Evolutionary conservation across 2,113 vertebrate genomes (phyloP).

Genomic region (Tragelaphus strepsiceros): DNA sequence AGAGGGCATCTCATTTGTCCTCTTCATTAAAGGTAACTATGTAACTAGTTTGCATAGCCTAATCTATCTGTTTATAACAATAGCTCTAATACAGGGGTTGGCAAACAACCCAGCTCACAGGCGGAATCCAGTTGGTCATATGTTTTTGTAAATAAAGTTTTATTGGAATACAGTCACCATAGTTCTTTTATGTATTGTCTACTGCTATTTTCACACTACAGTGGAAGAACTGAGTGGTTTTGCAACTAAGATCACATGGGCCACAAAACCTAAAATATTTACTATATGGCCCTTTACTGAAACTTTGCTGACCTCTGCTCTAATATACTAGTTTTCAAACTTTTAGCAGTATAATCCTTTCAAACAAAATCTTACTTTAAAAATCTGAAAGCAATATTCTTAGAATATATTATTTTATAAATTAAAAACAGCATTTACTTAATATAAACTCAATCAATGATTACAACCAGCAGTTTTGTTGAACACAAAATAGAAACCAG

Average conservation of each 20-base stretch:
- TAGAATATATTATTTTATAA: not conserved
- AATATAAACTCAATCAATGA: not conserved
- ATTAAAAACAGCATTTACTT: not conserved
- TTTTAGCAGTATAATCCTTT: not conserved
- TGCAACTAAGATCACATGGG: not conserved
- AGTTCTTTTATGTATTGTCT: not conserved
- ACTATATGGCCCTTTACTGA: not conserved
- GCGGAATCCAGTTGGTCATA: not conserved
- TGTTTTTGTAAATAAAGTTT: conserved; percentile 12
- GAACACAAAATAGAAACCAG: not conserved
- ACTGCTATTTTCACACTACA: not conserved
- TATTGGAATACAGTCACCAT: not conserved
- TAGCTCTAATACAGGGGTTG: not conserved
- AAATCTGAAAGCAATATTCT: not conserved
- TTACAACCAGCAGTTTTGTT: not conserved
- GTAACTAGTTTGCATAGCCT: not conserved
- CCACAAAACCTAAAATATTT: not conserved
- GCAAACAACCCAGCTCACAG: not conserved
- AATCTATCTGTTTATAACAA: not conserved
- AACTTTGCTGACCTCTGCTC: not conserved
- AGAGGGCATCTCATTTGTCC: not conserved
- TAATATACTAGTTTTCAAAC: not conserved
- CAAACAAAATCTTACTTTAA: not conserved
- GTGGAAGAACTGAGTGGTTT: not conserved
- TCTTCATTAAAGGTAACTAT: not conserved